Percentiles rank a stretch among this genome's conserved stretches.
phyloP scores from a whole-genome alignment of 1,140 invertebrate species.

The Sesamia nonagrioides region DNA sequence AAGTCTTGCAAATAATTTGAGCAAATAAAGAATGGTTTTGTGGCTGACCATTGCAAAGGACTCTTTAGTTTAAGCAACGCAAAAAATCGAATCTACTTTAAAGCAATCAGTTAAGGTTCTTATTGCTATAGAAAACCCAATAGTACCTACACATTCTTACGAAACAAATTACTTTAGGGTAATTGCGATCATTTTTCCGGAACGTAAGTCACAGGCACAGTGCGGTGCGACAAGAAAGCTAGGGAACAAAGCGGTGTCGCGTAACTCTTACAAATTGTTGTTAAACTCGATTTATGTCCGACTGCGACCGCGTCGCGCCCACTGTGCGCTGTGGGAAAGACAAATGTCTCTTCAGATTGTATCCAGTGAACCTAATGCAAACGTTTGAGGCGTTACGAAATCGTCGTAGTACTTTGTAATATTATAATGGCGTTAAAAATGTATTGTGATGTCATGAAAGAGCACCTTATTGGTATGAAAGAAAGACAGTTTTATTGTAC shows the following conservation, averaged over 20 bases:
- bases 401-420: slow-evolving; percentile 8
- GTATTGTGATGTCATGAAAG: background rate
- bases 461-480: background rate
- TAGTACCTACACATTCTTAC: slow-evolving; percentile 12
- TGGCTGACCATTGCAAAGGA: background rate
- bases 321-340: slow-evolving; percentile 46
- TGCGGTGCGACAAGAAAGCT: slow-evolving; percentile 1
- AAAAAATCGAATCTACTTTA: slow-evolving; percentile 2
- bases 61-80: background rate
- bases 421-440: slow-evolving; percentile 12
- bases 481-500: background rate
- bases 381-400: slow-evolving; percentile 20
- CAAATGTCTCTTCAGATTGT: slow-evolving; percentile 35
- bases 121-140: slow-evolving; percentile 7
- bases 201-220: slow-evolving; percentile 9
- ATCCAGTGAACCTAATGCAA: slow-evolving; percentile 23
- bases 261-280: slow-evolving; percentile 51
- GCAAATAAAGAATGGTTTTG: background rate
- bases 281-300: slow-evolving; percentile 61
- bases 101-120: slow-evolving; percentile 2
- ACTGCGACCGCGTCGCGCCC: slow-evolving; percentile 42
- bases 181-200: slow-evolving; percentile 24
- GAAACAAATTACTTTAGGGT: slow-evolving; percentile 17
- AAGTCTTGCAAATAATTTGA: background rate
- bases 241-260: slow-evolving; percentile 40